Percentiles rank a stretch among this genome's conserved stretches.
Evolutionary conservation across 2,888 invertebrate species (phyloP).

Genomic region (Athrips mouffetella): DNA sequence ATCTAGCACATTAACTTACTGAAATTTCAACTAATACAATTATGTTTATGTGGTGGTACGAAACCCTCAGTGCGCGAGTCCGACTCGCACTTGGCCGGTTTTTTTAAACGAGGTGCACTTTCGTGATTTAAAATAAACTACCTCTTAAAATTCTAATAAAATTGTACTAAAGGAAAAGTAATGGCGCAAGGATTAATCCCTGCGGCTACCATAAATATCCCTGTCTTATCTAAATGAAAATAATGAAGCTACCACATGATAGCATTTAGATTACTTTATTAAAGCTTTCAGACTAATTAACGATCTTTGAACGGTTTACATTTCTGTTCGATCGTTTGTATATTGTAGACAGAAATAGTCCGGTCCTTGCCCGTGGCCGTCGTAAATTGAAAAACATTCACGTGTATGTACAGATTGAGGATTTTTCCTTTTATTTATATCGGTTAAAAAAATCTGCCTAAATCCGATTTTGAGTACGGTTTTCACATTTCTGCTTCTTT

Average conservation of each 20-base stretch:
- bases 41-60: no score
- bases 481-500: no score
- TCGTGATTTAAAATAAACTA: no score
- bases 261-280: constrained; percentile 57
- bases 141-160: not conserved
- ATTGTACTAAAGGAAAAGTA: constrained; percentile 3
- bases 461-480: no score
- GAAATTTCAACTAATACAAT: no score
- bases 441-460: no score
- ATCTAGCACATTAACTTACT: no score
- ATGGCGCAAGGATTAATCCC: constrained; percentile 8
- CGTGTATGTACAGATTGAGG: not conserved
- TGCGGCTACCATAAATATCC: constrained; percentile 37
- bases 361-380: constrained; percentile 39
- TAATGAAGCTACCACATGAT: constrained; percentile 49
- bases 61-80: no score
- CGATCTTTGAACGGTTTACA: constrained; percentile 45
- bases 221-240: constrained; percentile 50
- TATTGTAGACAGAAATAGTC: constrained; percentile 49
- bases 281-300: constrained; percentile 59
- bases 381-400: constrained; percentile 41
- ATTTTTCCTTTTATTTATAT: no score
- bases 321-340: constrained; percentile 41
- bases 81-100: no score
- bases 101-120: no score